Base-by-base conservation (phyloP, 2,797 vertebrate species). In the Oryzias sinensis region DNA sequence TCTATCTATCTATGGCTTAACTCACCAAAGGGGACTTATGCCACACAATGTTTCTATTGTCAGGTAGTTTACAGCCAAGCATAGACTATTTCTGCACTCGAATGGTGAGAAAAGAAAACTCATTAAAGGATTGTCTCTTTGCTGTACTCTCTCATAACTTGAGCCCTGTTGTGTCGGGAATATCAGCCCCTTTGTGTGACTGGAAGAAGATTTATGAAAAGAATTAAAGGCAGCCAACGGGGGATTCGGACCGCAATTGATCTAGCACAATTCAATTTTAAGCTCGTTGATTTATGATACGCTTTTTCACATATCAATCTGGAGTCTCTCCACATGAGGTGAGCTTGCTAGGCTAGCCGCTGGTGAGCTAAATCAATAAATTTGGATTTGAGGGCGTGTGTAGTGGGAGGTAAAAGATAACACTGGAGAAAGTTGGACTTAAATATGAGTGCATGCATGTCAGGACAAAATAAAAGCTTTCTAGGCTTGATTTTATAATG, bases 201-300 rank as follows among this genome's bases (percentile, higher is more conserved):
- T 1, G 62, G 46, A 61, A 68, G 57, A 82, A 84, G 80, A 88
- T 88, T 88, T 88, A 88, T 80, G 82, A 80, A 76, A 46, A 83
- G 83, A 88, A 88, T 86, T 87, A 86, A 83, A 81, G 71, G 66
- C 75, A 59, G 82, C 78, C 87, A 82, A 74, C 53, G 24, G 65
- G 84, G 83, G 86, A 84, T 86, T 83, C 82, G 72, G 65, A 49
- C 80, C 1, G 13, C 83, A 79, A 89, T 90, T 88, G 83, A 89
- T 89, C 88, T 87, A 83, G 76, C 73, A 74, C 82, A 84, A 83
- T 86, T 85, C 84, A 89, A 89, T 90, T 88, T 89, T 84, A 89
- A 87, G 76, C 82, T 79, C 77, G 84, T 88, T 89, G 86, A 88
- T 89, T 89, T 89, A 89, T 82, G 84, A 87, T 82, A 62, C 60